Conservation (phyloP, 2,888 invertebrate genomes). For the Leucophenga montana region DNA sequence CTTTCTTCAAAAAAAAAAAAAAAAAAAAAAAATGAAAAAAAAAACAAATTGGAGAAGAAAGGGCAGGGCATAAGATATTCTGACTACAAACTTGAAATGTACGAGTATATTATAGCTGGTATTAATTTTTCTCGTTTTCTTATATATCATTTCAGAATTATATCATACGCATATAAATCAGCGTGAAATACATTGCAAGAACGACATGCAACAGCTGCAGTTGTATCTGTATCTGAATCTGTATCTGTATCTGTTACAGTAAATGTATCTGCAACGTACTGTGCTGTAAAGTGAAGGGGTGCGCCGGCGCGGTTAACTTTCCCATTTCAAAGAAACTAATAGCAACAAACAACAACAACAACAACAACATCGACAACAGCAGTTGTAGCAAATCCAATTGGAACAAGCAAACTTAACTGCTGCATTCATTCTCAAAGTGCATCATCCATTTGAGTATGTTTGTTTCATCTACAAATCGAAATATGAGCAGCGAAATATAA, state of each 20-base stretch:
- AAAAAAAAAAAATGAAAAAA: too few species aligned
- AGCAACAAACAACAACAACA: slow-evolving; percentile 36
- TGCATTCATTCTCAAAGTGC: neutral
- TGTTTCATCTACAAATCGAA: neutral
- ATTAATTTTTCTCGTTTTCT: neutral
- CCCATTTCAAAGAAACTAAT: slow-evolving; percentile 48
- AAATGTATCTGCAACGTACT: neutral
- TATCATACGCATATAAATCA: slow-evolving; percentile 30
- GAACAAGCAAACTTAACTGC: slow-evolving; percentile 22
- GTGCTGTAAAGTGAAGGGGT: slow-evolving; percentile 17
- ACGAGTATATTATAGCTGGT: neutral
- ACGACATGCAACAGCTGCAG: neutral
- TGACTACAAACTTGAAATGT: too few species aligned
- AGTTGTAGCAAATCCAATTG: slow-evolving; percentile 35
- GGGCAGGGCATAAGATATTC: too few species aligned
- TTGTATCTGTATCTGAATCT: neutral
- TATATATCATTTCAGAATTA: slow-evolving; percentile 26
- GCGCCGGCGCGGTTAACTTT: slow-evolving; percentile 44
- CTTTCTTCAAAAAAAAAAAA: too few species aligned
- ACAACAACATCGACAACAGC: slow-evolving; percentile 32
- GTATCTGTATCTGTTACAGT: neutral
- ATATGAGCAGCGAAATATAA: neutral
- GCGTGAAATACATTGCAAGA: slow-evolving; percentile 24
- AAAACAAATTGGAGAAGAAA: too few species aligned
- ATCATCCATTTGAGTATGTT: neutral